Conservation (phyloP, 2,888 invertebrate genomes). For the Euplagia quadripunctaria region DNA sequence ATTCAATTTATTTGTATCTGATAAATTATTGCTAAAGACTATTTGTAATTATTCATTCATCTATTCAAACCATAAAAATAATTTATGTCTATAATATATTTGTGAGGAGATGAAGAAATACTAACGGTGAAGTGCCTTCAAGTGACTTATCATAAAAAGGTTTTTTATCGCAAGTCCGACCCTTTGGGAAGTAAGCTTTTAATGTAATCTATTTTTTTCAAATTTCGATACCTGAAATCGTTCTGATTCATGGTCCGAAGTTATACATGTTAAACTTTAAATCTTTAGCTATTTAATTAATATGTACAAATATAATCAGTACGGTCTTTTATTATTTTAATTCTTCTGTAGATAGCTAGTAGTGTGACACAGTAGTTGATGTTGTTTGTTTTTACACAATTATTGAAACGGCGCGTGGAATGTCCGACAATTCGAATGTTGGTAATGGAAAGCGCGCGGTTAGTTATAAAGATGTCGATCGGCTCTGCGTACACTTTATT, state of each 20-base stretch:
- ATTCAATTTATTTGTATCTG: neutral
- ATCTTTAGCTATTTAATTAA: no score
- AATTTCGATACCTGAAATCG: neutral
- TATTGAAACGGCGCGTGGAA: slow-evolving; percentile 25
- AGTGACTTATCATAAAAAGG: neutral
- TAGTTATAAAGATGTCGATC: slow-evolving; percentile 77
- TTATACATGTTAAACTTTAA: no score
- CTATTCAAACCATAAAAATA: neutral
- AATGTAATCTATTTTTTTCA: neutral
- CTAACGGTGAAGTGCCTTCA: neutral
- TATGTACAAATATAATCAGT: no score
- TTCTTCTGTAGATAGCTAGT: neutral
- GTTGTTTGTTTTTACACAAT: slow-evolving; percentile 15
- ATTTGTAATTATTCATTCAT: neutral
- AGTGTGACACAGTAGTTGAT: neutral
- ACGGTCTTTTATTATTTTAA: no score
- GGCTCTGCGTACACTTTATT: slow-evolving; percentile 76
- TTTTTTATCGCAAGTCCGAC: neutral
- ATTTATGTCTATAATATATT: neutral
- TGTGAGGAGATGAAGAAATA: neutral
- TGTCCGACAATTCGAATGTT: slow-evolving; percentile 18
- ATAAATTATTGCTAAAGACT: neutral
- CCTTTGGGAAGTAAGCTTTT: neutral
- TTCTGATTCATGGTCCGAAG: neutral
- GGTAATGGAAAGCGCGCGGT: slow-evolving; percentile 52